Evolutionary conservation across 1,140 invertebrate genomes (phyloP).

Genomic region (Palaemon carinicauda): DNA sequence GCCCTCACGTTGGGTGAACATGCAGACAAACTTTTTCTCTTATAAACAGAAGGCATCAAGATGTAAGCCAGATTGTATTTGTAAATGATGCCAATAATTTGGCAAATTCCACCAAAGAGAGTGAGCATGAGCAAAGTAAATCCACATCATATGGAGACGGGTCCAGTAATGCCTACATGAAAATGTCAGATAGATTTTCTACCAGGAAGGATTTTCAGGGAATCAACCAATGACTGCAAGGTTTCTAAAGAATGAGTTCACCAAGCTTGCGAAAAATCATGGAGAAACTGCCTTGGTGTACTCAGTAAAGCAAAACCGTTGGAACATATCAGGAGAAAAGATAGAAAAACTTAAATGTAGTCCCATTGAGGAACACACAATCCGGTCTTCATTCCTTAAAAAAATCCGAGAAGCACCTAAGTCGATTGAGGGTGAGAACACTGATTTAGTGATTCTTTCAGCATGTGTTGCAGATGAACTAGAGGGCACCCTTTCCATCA

Average conservation of each 20-base stretch:
- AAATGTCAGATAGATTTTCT: background rate
- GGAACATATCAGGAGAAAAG: background rate
- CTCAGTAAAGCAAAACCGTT: no score
- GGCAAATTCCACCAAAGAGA: background rate
- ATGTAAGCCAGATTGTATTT: constrained; percentile 10
- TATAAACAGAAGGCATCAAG: background rate
- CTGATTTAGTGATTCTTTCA: no score
- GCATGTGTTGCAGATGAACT: constrained; percentile 14
- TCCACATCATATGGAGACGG: background rate
- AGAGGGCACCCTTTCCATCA: background rate
- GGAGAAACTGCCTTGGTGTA: constrained; percentile 6
- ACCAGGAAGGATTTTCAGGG: background rate
- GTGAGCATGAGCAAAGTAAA: no score
- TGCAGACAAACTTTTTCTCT: background rate
- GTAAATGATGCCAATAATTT: background rate
- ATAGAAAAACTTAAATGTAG: background rate
- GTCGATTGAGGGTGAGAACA: no score
- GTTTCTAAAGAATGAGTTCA: background rate
- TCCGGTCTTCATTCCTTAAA: background rate
- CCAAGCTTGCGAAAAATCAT: background rate
- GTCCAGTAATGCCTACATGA: constrained; percentile 9
- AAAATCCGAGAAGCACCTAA: no score
- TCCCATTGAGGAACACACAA: background rate
- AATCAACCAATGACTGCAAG: background rate
- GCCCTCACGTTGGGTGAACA: background rate